Conservation (phyloP, 2,888 invertebrate genomes). For the Pedicia rivosa region DNA sequence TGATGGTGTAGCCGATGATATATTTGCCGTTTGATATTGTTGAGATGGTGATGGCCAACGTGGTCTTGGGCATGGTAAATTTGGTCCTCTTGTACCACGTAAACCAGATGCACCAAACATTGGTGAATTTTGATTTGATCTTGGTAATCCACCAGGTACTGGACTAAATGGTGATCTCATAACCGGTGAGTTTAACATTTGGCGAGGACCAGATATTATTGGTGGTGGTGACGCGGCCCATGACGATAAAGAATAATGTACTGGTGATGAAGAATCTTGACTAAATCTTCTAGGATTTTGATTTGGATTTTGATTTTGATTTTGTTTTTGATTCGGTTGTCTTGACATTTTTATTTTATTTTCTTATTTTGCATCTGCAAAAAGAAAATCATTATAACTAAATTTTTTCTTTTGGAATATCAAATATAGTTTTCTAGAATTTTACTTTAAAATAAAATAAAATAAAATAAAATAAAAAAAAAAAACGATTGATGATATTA, state of each 20-base stretch:
- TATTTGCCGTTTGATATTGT: constrained; percentile 29
- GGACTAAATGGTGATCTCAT: constrained; percentile 17
- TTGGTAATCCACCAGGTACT: constrained; percentile 17
- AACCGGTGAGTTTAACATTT: constrained; percentile 20
- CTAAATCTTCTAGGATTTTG: constrained; percentile 21
- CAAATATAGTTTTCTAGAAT: no score
- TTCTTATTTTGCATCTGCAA: no score
- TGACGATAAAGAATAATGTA: constrained; percentile 58
- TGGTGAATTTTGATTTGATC: constrained; percentile 30
- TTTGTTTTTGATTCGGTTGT: no score
- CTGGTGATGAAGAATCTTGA: constrained; percentile 38
- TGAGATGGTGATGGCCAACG: constrained; percentile 41
- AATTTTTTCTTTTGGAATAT: no score
- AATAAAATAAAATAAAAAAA: no score
- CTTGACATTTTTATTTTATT: no score
- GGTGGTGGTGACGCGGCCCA: constrained; percentile 62
- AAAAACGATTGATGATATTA: no score
- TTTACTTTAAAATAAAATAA: no score
- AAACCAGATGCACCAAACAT: constrained; percentile 32
- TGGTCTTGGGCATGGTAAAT: constrained; percentile 48
- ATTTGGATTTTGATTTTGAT: no score
- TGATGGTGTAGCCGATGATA: constrained; percentile 31
- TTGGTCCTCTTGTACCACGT: constrained; percentile 31
- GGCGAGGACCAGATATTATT: constrained; percentile 41
- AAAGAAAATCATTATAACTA: no score